phyloP scores from a whole-genome alignment of 2,888 invertebrate genomes.

The Onthophagus sagittarius region DNA sequence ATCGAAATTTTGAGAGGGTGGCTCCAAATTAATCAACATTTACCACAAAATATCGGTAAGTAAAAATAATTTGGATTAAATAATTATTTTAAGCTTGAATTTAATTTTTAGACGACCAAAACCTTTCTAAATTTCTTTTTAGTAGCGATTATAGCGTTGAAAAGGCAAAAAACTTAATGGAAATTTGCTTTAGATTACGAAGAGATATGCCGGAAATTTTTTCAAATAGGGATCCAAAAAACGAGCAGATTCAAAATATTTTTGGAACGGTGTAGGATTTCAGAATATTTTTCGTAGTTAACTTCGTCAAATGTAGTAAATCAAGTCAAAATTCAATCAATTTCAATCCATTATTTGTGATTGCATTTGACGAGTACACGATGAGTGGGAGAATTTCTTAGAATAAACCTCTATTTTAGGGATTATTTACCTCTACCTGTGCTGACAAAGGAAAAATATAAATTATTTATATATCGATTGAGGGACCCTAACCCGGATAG shows the following conservation, averaged over 20 bases:
- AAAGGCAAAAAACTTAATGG: conserved; percentile 52
- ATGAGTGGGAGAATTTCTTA: too few species aligned
- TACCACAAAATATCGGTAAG: conserved; percentile 65
- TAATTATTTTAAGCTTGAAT: neutral
- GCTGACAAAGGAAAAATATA: conserved; percentile 63
- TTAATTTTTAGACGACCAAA: conserved; percentile 54
- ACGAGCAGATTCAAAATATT: conserved; percentile 52
- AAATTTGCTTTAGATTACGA: conserved; percentile 55
- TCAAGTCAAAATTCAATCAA: too few species aligned
- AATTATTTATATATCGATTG: conserved; percentile 63
- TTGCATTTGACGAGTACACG: too few species aligned
- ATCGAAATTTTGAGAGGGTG: conserved; percentile 54
- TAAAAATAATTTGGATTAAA: neutral
- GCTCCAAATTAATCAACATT: conserved; percentile 61
- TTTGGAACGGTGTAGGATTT: conserved; percentile 56
- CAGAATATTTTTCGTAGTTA: too few species aligned
- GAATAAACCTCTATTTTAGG: too few species aligned
- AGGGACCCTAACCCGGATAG: conserved; percentile 60
- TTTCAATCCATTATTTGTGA: too few species aligned
- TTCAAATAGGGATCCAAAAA: conserved; percentile 56
- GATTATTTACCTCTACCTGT: conserved; percentile 66
- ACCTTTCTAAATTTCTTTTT: conserved; percentile 55
- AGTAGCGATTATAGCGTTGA: conserved; percentile 57
- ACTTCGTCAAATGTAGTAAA: too few species aligned
- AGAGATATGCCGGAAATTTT: conserved; percentile 60